Evolutionary conservation across 2,113 vertebrate genomes (phyloP), one percentile per base, ranked within the genome.

Genomic region (Trogon melanurus): DNA sequence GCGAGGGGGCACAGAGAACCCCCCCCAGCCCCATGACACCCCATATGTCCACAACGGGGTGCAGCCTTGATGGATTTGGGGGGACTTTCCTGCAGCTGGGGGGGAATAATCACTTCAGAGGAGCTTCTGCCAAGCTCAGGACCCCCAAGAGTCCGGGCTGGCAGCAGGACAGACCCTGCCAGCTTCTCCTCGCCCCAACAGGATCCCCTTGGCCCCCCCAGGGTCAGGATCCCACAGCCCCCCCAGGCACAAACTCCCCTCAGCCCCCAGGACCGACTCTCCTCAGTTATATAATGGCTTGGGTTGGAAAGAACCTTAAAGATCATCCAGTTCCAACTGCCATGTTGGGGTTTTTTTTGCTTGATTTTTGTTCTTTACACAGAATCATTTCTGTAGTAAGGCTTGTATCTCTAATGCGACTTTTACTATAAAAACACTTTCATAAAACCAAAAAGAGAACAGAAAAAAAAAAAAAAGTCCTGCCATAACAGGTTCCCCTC

Each of bases 161-260:
- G 53, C 44, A 26, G 56, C 61, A 8, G 36, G 53, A 6, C n/a
- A n/a, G n/a, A n/a, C n/a, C n/a, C n/a, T n/a, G 74, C 30, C 19
- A 3, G 11, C 0, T 4, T 58, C 72, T 54, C 19, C 51, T 8
- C 34, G 48, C 9, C 45, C 6, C 23, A 0, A 5, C 2, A 12
- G 12, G 32, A 5, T 81, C 45, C 51, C 32, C 13, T 9, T 27
- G 29, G 11, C 5, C 67, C 11, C 19, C 6, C 45, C 20, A 27
- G 29, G 36, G 32, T 10, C 26, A 9, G 26, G 22, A 26, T 47
- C 11, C 21, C 54, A 32, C 29, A 18, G 38, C 19, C 20, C 36
- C 60, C 18, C 41, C 7, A 32, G 4, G 3, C 13, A 19, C n/a
- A 10, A 9, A 10, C 16, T 67, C 56, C 30, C 38, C 51, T 57